Conservation (phyloP, 2,113 vertebrate genomes). For the Fukomys damarensis region DNA sequence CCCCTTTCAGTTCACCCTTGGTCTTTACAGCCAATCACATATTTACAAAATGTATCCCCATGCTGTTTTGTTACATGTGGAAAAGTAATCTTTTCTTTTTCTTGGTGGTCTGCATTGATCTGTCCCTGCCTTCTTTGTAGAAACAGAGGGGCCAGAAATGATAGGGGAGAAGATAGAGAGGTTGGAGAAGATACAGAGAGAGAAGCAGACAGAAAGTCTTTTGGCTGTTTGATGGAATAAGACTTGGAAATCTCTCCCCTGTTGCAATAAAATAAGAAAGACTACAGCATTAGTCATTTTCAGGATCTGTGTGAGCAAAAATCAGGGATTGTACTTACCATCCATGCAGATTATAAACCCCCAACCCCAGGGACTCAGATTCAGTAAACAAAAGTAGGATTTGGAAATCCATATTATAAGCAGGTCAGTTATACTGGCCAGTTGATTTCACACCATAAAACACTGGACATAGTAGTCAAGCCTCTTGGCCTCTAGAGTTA, state of each 20-base stretch:
- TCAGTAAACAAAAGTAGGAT: not conserved
- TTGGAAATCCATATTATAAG: not conserved
- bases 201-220: not conserved
- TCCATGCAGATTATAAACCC: no score
- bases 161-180: not conserved
- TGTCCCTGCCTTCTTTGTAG: not conserved
- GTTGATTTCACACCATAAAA: not conserved
- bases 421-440: not conserved
- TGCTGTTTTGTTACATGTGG: not conserved
- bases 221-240: not conserved
- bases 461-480: not conserved
- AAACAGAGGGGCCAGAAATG: not conserved
- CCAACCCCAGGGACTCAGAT: no score
- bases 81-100: not conserved
- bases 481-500: not conserved
- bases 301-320: not conserved
- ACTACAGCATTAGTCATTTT: rapidly evolving
- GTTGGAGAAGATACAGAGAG: not conserved
- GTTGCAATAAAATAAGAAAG: not conserved
- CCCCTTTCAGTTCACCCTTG: not conserved
- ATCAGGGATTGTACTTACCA: not conserved
- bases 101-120: not conserved
- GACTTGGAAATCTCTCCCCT: not conserved
- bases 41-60: not conserved
- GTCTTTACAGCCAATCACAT: not conserved